Percentiles rank a stretch among this genome's conserved stretches.
These are phyloP conservation scores for Heliconius eleuchia DNA, from an alignment of 1,140 invertebrate genomes.

Conservation along the genomic window DNA sequence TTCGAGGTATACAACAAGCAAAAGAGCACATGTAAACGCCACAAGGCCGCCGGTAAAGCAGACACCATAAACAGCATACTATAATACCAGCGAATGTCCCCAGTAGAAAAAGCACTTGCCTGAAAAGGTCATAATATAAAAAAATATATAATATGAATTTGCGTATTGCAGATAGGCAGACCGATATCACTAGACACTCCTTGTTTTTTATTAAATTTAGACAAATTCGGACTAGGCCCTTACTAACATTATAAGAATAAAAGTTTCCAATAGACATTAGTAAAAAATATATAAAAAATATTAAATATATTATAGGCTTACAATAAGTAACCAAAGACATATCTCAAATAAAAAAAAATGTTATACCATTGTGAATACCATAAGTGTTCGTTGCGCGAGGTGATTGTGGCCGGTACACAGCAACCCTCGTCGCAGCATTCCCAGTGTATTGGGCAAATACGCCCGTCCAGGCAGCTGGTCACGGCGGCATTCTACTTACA, in stretches of 20 bases:
- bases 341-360: no score
- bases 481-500: constrained; percentile 48
- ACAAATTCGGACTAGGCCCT: no score
- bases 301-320: no score
- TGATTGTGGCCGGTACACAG: constrained; percentile 82
- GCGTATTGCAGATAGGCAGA: not conserved
- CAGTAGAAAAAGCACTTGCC: constrained; percentile 69
- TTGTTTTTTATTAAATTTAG: no score
- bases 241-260: no score
- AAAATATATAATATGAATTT: not conserved
- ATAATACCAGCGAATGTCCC: constrained; percentile 81
- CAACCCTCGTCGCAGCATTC: constrained; percentile 88
- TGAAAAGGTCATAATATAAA: constrained; percentile 31
- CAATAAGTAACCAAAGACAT: no score
- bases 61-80: constrained; percentile 85
- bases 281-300: no score
- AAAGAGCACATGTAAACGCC: constrained; percentile 80
- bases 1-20: constrained; percentile 61
- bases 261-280: no score
- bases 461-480: constrained; percentile 79
- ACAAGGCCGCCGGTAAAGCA: constrained; percentile 83
- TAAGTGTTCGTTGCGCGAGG: constrained; percentile 62
- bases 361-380: constrained; percentile 63
- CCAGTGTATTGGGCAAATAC: constrained; percentile 85
- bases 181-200: no score